Conservation (phyloP, 2,888 invertebrate genomes). For the Agrenia bidenticulata region DNA sequence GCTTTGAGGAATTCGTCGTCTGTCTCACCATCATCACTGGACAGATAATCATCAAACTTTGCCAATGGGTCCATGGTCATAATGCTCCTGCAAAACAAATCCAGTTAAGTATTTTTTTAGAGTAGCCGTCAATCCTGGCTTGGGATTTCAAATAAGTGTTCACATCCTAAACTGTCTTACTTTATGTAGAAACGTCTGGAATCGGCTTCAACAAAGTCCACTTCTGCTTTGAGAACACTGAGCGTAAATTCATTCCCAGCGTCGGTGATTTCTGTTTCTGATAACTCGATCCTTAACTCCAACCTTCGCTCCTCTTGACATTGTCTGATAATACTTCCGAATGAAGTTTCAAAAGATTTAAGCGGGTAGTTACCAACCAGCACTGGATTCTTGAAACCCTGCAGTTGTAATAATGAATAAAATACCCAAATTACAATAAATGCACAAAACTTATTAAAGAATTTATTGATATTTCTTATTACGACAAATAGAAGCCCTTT, state of each 20-base stretch:
- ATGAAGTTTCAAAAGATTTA: constrained; percentile 6
- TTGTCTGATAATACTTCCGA: not conserved
- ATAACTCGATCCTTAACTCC: constrained; percentile 22
- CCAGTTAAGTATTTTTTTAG: not conserved
- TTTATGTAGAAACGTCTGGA: constrained; percentile 28
- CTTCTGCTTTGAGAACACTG: constrained; percentile 28
- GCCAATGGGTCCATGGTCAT: constrained; percentile 33
- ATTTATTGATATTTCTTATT: too few species aligned
- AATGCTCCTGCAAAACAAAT: constrained; percentile 32
- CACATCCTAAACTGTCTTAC: constrained; percentile 5
- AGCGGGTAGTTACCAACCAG: constrained; percentile 14
- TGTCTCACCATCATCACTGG: constrained; percentile 13
- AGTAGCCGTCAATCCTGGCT: not conserved
- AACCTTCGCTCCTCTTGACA: constrained; percentile 24
- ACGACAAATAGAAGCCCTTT: constrained; percentile 46
- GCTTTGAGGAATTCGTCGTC: constrained; percentile 32
- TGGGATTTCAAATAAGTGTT: not conserved
- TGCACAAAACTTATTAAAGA: too few species aligned
- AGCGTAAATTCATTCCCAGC: constrained; percentile 23
- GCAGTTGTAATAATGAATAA: too few species aligned
- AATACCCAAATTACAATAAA: too few species aligned
- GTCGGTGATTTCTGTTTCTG: constrained; percentile 21
- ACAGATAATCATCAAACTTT: constrained; percentile 27
- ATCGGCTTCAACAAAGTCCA: constrained; percentile 23
- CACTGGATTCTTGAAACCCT: constrained; percentile 5